These are phyloP conservation scores for Chymomyza amoena DNA, from an alignment of 2,888 invertebrate genomes.

Conservation along the genomic window DNA sequence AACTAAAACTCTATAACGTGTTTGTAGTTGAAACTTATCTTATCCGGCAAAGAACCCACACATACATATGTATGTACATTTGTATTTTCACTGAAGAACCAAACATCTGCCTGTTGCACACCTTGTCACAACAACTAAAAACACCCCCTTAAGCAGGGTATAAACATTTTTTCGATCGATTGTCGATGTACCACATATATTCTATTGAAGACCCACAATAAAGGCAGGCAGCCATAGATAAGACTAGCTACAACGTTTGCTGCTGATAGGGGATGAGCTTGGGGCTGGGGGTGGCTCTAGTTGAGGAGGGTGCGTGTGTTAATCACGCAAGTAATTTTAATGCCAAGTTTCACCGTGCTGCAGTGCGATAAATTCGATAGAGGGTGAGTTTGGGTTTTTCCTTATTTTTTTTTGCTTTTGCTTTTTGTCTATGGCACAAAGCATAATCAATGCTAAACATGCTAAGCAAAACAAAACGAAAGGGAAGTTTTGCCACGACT, in stretches of 20 bases:
- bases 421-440: conserved; percentile 36
- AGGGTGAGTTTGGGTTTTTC: conserved; percentile 49
- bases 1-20: too few species aligned
- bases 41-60: too few species aligned
- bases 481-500: conserved; percentile 38
- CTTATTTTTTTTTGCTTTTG: not conserved
- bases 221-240: conserved; percentile 69
- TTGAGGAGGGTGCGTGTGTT: conserved; percentile 56
- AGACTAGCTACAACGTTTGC: conserved; percentile 23
- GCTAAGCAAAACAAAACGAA: conserved; percentile 53
- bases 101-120: not conserved
- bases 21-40: too few species aligned
- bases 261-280: not conserved
- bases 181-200: conserved; percentile 26
- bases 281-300: conserved; percentile 25
- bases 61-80: too few species aligned
- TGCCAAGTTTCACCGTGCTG: conserved; percentile 40
- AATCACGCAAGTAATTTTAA: conserved; percentile 69
- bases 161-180: conserved; percentile 53
- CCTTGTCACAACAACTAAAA: not conserved
- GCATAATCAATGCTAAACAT: conserved; percentile 66
- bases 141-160: not conserved
- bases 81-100: not conserved
- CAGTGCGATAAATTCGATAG: conserved; percentile 12
- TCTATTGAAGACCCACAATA: conserved; percentile 66